phyloP scores from a whole-genome alignment of 1,140 invertebrate species.

The Goniozus legneri region DNA sequence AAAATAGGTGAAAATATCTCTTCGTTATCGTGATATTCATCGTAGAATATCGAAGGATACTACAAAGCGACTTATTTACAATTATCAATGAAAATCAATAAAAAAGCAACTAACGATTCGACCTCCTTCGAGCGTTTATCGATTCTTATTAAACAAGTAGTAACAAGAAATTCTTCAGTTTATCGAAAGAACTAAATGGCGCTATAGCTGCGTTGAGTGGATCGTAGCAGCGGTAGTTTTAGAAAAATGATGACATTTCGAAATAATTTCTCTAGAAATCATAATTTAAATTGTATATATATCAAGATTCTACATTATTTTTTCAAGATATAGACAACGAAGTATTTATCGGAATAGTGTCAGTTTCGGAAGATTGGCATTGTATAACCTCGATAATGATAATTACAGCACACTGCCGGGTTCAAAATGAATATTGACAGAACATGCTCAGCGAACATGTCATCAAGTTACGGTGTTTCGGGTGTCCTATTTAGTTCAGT shows the following conservation, averaged over 20 bases:
- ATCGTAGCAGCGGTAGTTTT: not conserved
- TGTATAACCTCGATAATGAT: no score
- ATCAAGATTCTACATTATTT: not conserved
- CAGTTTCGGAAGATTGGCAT: no score
- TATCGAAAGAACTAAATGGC: not conserved
- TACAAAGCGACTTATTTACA: not conserved
- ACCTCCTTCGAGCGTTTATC: not conserved
- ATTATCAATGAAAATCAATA: not conserved
- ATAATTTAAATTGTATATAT: not conserved
- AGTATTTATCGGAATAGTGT: not conserved
- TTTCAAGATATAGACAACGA: not conserved
- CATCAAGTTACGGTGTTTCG: constrained; percentile 1
- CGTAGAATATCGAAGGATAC: no score
- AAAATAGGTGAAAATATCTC: no score
- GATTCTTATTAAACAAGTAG: not conserved
- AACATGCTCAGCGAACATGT: constrained; percentile 11
- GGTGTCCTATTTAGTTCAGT: constrained; percentile 20
- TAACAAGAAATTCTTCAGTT: no score
- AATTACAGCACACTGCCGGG: no score
- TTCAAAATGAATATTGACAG: not conserved
- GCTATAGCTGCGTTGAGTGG: not conserved
- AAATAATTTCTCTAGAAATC: not conserved
- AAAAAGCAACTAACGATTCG: not conserved
- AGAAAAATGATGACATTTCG: not conserved
- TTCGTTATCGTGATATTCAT: no score